These are phyloP conservation scores for Coelopa pilipes DNA, from an alignment of 2,888 invertebrate species.

Conservation along the genomic window DNA sequence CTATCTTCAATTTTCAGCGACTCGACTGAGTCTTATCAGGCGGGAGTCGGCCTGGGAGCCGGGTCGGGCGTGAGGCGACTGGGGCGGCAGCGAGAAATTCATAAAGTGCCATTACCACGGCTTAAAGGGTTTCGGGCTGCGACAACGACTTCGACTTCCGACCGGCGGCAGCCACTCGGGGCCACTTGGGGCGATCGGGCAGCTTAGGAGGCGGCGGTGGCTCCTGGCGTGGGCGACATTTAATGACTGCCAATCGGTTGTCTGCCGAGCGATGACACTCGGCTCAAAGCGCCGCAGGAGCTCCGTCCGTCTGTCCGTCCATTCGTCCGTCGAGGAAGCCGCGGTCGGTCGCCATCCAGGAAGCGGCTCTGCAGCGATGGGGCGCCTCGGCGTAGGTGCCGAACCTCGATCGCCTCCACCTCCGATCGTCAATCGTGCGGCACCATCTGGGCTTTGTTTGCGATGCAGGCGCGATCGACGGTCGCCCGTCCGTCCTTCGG, in stretches of 20 bases:
- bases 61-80: no score
- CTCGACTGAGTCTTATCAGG: constrained; percentile 20
- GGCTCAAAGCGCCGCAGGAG: constrained; percentile 13
- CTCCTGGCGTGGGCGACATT: constrained; percentile 22
- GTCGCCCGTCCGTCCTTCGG: constrained; percentile 20
- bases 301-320: no score
- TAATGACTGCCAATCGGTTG: constrained; percentile 24
- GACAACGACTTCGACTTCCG: neutral
- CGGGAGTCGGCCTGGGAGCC: neutral
- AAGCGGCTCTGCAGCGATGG: neutral
- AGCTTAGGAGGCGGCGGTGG: neutral
- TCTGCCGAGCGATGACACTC: constrained; percentile 22
- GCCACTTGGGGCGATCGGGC: neutral
- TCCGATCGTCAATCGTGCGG: neutral
- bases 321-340: no score
- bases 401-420: no score
- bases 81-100: neutral
- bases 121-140: constrained; percentile 1
- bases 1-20: neutral
- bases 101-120: constrained; percentile 19
- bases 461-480: constrained; percentile 2
- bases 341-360: neutral
- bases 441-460: constrained; percentile 8
- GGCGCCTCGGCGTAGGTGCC: neutral
- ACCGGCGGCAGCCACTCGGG: constrained; percentile 15